A percentile compares a stretch with the other conserved stretches of the same genome.
phyloP scores from a whole-genome alignment of 2,797 vertebrate species.

The Schizothorax lantsangensis region DNA sequence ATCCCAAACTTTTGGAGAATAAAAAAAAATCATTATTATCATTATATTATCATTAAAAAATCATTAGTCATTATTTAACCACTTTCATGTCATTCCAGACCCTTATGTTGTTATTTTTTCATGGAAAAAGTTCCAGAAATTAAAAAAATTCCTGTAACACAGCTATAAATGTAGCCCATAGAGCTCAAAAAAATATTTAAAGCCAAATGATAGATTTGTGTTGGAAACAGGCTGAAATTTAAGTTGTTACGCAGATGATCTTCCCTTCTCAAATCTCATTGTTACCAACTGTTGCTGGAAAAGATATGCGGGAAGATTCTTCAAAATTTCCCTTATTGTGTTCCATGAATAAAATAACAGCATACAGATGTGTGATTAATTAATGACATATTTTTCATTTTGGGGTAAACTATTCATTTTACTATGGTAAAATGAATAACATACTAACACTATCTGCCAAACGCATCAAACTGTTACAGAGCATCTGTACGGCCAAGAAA shows the following conservation, averaged over 20 bases:
- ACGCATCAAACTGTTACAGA: background rate
- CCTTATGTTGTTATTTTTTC: too few species aligned
- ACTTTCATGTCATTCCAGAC: background rate
- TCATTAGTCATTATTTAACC: background rate
- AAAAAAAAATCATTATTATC: too few species aligned
- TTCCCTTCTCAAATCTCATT: background rate
- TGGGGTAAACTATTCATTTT: background rate
- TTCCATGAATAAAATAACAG: background rate
- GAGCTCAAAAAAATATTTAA: background rate
- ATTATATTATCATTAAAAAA: too few species aligned
- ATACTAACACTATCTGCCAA: background rate
- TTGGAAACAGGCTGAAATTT: background rate
- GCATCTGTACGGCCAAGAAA: background rate
- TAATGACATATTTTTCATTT: background rate
- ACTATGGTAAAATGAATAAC: background rate
- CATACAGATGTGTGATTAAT: background rate
- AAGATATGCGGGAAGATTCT: background rate
- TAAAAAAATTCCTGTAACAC: background rate
- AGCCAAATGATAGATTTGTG: background rate
- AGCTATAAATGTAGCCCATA: background rate
- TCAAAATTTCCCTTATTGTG: background rate
- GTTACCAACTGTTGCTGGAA: background rate
- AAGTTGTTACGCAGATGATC: background rate
- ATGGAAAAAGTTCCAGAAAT: background rate
- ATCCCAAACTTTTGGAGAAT: too few species aligned